Base-by-base conservation (phyloP, 2,113 vertebrate genomes). In the Callorhinus ursinus region DNA sequence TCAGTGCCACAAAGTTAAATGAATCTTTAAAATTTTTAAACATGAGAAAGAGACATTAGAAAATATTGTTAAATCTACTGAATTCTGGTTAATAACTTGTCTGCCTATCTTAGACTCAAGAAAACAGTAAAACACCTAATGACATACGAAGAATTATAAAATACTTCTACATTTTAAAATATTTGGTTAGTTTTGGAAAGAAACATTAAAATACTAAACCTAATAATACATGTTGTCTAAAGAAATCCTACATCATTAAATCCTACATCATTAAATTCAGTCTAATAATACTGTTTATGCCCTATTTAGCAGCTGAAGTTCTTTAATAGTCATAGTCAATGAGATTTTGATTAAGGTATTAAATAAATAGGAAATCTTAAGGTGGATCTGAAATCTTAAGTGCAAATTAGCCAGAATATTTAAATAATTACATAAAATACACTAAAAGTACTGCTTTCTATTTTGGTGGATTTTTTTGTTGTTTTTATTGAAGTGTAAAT, bases 321-420 rank as follows among this genome's bases (percentile, higher is more conserved):
- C 31, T 83, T 2, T 67, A 88, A 59, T 16, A 87, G 33, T 93
- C 86, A 6, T 19, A 83, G 65, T 84, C 26, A 91, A n/a, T 28
- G 28, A 96, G 33, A 90, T 82, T 92, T 81, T 89, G 51, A 93
- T 88, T 36, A 94, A n/a, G 33, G 16, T 42, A 84, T 84, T 95
- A 96, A 55, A 88, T 76, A 49, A 87, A 21, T 2, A 26, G 31
- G 61, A 96, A 49, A 77, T 63, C 10, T 76, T 81, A 79, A 1
- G 71, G 24, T 39, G 7, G 63, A 84, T 83, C 57, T 69, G 63
- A 92, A 95, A 93, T 92, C 79, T 76, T 72, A 90, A 90, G 33
- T 69, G 71, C 39, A 59, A 65, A 83, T 71, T 88, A 77, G n/a
- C 3, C 13, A 97, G 76, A 86, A 80, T 57, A 90, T 74, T 79